Evolutionary conservation across 2,797 vertebrate genomes (phyloP), one percentile per base, ranked within the genome.

Genomic region (Pelochelys cantorii): DNA sequence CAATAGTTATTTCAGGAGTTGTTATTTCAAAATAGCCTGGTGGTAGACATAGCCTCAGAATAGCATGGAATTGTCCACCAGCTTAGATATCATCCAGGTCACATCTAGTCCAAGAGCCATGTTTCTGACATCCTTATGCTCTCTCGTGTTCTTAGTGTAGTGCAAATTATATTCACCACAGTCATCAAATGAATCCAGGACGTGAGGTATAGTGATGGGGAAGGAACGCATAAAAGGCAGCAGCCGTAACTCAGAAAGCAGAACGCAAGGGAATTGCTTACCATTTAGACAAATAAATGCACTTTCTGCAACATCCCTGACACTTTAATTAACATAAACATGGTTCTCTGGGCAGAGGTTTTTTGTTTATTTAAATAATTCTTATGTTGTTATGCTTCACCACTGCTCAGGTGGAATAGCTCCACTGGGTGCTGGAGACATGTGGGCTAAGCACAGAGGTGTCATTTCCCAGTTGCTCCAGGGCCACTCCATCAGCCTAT

Each of bases 141-240:
- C 59, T 29, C 27, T 60, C 59, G 13, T 60, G 11, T 29, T 29
- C 29, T 60, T 60, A 60, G 25, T 60, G 25, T 60, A 60, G 10
- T 59, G 59, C 25, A 25, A 60, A 12, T 13, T 27, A 60, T 29
- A 29, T 27, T 27, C 59, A 29, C 23, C 59, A 60, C 11, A 60
- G 25, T 60, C 59, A 60, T 60, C 59, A 60, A 29, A 60, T 60
- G 23, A 60, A 60, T 11, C 59, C 59, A 60, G 59, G 5, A 60
- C 12, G 29, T 60, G 59, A 60, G 59, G 29, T 60, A 60, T 42
- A 7, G 12, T 62, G 2, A 0, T 4, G 0, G 1, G 5, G 29
- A 71, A 65, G 23, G 59, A 54, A 7, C 22, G 5, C 81, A 57
- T 31, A 17, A 34, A 29, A 62, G 15, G 18, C 80, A 68, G 54